Conservation (phyloP, 2,113 vertebrate genomes). For the Cyphomyrus plagiostoma region DNA sequence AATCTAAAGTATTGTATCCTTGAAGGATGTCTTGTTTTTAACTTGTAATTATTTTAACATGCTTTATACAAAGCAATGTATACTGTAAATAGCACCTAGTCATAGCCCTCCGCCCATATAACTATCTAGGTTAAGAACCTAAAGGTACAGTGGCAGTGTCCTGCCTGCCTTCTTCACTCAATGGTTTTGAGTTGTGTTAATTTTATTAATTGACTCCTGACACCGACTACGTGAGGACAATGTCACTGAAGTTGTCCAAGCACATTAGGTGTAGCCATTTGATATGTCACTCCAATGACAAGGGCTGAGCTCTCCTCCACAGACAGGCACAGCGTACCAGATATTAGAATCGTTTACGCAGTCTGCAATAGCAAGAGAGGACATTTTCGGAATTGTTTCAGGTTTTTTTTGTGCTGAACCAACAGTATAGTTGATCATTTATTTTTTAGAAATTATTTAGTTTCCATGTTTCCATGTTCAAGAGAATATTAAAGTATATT, state of each 20-base stretch:
- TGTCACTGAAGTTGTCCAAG: neutral
- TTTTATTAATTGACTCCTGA: neutral
- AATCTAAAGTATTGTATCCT: constrained; percentile 20
- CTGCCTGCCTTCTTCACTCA: neutral
- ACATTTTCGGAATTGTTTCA: neutral
- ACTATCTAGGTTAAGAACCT: neutral
- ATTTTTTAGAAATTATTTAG: neutral
- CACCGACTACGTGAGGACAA: neutral
- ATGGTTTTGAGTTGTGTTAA: neutral
- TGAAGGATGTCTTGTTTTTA: constrained; percentile 21
- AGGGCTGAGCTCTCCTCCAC: neutral
- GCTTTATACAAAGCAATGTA: constrained; percentile 29
- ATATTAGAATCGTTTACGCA: neutral
- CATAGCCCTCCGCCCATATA: neutral
- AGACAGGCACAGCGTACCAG: constrained; percentile 2
- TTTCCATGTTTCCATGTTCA: neutral
- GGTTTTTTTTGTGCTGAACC: neutral
- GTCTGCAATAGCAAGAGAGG: neutral
- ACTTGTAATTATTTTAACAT: constrained; percentile 13
- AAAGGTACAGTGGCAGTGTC: neutral
- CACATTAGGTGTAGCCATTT: neutral
- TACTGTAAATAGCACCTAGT: constrained; percentile 10
- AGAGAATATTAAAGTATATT: constrained; percentile 6
- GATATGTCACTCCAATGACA: neutral
- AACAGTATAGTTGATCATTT: neutral